Evolutionary conservation across 1,140 invertebrate genomes (phyloP).

Genomic region (Drosophila nebulosa): DNA sequence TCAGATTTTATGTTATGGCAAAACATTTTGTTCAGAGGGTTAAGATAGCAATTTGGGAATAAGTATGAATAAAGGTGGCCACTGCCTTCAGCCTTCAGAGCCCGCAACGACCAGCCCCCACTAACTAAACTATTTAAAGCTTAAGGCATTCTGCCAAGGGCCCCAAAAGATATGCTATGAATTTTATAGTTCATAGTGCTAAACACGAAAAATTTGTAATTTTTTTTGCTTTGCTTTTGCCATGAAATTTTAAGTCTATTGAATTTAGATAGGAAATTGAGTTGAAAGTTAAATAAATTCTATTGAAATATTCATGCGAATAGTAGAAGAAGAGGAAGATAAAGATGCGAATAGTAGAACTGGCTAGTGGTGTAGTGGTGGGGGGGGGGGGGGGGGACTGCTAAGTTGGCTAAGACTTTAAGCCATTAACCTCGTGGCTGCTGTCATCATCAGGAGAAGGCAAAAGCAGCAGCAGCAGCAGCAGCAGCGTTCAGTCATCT

Average conservation of each 20-base stretch:
- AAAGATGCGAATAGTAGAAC: too few relatives aligned
- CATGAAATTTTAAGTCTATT: background rate
- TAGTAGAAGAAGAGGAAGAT: too few relatives aligned
- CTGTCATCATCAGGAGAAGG: conserved; percentile 39
- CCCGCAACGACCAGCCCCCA: too few relatives aligned
- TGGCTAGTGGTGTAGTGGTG: too few relatives aligned
- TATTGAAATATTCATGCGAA: conserved; percentile 55
- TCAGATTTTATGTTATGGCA: conserved; percentile 45
- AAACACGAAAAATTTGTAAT: too few relatives aligned
- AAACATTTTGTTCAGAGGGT: conserved; percentile 23
- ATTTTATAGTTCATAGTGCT: background rate
- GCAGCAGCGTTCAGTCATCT: background rate
- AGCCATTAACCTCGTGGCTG: conserved; percentile 59
- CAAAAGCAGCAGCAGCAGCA: conserved; percentile 12
- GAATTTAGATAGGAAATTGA: background rate
- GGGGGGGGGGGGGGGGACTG: background rate
- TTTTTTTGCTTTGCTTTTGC: background rate
- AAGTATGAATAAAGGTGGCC: too few relatives aligned
- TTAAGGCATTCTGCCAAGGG: background rate
- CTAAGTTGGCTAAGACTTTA: conserved; percentile 50
- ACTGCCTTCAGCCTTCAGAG: too few relatives aligned
- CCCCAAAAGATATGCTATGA: background rate
- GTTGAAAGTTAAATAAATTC: conserved; percentile 26
- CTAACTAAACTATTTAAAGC: background rate
- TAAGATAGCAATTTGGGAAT: background rate